These are phyloP conservation scores for Boloria euphrosyne DNA, from an alignment of 2,888 invertebrate species.

Conservation along the genomic window DNA sequence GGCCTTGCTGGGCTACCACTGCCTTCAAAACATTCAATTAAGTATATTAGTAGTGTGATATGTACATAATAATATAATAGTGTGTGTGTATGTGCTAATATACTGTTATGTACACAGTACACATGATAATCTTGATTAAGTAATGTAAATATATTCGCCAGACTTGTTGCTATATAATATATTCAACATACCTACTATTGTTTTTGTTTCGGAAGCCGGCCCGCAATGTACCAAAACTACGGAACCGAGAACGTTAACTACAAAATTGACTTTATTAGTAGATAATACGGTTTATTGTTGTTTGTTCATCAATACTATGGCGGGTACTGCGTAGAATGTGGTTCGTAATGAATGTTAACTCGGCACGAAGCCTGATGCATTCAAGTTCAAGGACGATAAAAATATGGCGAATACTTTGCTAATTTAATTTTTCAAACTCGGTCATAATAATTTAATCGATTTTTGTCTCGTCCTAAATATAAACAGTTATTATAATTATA, in stretches of 20 bases:
- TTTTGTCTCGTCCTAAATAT: no score
- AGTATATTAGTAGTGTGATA: no score
- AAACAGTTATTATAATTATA: no score
- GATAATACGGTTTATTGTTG: slow-evolving; percentile 14
- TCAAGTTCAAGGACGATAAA: slow-evolving; percentile 52
- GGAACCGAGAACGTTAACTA: not conserved
- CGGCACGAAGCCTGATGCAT: slow-evolving; percentile 47
- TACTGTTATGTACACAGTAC: not conserved
- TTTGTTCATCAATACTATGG: not conserved
- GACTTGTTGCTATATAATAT: slow-evolving; percentile 3
- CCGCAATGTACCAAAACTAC: slow-evolving; percentile 14
- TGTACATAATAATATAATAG: not conserved
- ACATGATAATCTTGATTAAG: slow-evolving; percentile 9
- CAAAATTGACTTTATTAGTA: not conserved
- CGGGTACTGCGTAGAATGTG: slow-evolving; percentile 33
- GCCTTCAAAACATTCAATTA: no score
- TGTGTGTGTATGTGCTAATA: not conserved
- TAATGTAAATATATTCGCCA: slow-evolving; percentile 8
- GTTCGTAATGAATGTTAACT: slow-evolving; percentile 44
- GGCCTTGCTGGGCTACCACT: no score
- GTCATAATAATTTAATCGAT: no score
- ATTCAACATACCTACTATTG: not conserved
- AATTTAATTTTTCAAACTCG: slow-evolving; percentile 5
- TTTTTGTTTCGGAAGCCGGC: slow-evolving; percentile 32
- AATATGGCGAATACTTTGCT: slow-evolving; percentile 7